Base-by-base conservation (phyloP, 2,113 vertebrate genomes). In the Neogobius melanostomus region DNA sequence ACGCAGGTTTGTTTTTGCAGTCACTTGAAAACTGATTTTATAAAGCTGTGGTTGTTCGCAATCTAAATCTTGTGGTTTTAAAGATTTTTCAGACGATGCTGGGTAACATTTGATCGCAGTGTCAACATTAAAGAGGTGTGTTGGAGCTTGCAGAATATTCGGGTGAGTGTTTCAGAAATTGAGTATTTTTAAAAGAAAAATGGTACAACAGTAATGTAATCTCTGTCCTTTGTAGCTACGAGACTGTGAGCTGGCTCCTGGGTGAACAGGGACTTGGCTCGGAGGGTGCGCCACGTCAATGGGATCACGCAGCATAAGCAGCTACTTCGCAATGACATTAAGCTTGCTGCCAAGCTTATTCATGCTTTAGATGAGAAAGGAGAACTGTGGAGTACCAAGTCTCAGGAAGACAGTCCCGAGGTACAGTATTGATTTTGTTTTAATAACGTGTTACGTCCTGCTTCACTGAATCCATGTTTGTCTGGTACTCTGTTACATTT, bases 61-160 rank as follows among this genome's bases (percentile, higher is more conserved):
- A 17, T 21, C 45, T 7, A 6, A 21, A 4, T 11, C 11, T 47
- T 48, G n/a, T 48, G 44, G 6, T 47, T 4, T 11, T 52, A 7
- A 80, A 97, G 96, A 83, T 98, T 98, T 87, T 96, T 95, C 84
- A 91, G 96, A 14, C 94, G 95, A 43, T 96, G 95, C 65, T 98
- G 95, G 94, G 95, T 96, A 62, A 98, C 96, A 0, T 98, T 98
- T 74, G 95, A 97, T 76, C 93, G 95, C 4, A 94, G 94, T 0
- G 93, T 96, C 64, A 96, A 95, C 87, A 98, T 98, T 83, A 98
- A 98, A 78, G 96, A 97, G 65, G 95, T 95, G 75, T 97, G 95
- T 71, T 98, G 96, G 95, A 96, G 94, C 74, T 90, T 98, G 47
- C 96, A 98, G 88, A 98, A 97, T 74, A 98, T 98, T 50, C 89